Evolutionary conservation across 1,140 invertebrate species (phyloP).

Genomic region (Pseudomyrmex concolor): DNA sequence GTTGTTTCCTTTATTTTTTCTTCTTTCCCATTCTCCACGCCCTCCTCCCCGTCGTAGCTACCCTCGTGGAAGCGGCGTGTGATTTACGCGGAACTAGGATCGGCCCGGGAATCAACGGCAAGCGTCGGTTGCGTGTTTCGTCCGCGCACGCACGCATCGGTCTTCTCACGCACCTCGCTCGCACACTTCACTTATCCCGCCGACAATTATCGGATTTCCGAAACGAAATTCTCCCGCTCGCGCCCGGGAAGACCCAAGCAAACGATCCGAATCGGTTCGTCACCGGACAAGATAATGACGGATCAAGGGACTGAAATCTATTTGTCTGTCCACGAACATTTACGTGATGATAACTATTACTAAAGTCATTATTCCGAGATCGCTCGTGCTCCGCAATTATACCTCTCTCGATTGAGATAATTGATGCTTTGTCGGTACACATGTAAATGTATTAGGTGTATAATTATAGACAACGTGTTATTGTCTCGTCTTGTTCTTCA

Average conservation of each 20-base stretch:
- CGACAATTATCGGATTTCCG: conserved; percentile 80
- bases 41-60: neutral
- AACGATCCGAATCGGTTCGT: conserved; percentile 48
- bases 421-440: conserved; percentile 1
- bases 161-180: conserved; percentile 63
- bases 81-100: conserved; percentile 63
- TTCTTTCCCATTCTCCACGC: neutral
- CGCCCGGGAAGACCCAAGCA: conserved; percentile 44
- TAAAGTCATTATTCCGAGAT: conserved; percentile 10
- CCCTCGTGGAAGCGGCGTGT: conserved; percentile 33
- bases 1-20: conserved; percentile 38
- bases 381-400: conserved; percentile 40
- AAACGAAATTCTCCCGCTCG: conserved; percentile 56
- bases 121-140: conserved; percentile 57
- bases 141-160: conserved; percentile 66
- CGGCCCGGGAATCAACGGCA: conserved; percentile 45
- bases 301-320: conserved; percentile 63
- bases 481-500: neutral
- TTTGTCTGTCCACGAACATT: neutral
- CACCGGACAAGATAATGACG: conserved; percentile 73
- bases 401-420: neutral
- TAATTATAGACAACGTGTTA: conserved; percentile 12
- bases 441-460: conserved; percentile 24
- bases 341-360: neutral
- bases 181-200: conserved; percentile 64